Evolutionary conservation across 2,797 vertebrate species (phyloP), one percentile per base, ranked within the genome.

Genomic region (Ibycter americanus): DNA sequence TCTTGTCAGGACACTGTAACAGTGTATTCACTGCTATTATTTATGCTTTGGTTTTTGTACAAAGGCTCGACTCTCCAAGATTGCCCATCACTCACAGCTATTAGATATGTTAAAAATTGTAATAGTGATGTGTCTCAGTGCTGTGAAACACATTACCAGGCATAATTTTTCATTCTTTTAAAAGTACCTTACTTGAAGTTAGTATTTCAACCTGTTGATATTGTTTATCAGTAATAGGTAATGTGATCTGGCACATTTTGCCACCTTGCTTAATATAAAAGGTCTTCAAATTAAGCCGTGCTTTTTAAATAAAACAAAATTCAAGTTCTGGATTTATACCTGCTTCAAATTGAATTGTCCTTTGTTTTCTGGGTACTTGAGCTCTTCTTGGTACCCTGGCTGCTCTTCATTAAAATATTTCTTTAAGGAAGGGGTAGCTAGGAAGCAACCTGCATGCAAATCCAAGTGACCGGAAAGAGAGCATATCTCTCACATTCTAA

Each of bases 21-120:
- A 2, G 11, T 26, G 16, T 34, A 17, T 62, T 77, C 32, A 7
- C 40, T 71, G 68, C 65, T 89, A 32, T 47, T 82, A 31, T 29
- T 72, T 46, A 14, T 0, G 9, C 20, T 42, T 44, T 58, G 26
- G 8, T 3, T 42, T 86, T 42, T 62, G 34, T 72, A 15, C 36
- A 70, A 44, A 58, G 87, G 7, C 59, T 87, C 31, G 38, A 23
- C 15, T 71, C 46, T 67, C 22, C 6, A 11, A 59, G 40, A 12
- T 9, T 26, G 51, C 52, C 65, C 5, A 9, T 46, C 16, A 6
- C 22, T 89, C 58, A 15, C 0, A 0, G 55, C 27, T 62, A n/a
- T 8, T 58, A 44, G n/a, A 32, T n/a, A 12, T 9, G 11, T 71
- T 70, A 63, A 77, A 65, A 47, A 59, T 6, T 31, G 9, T 49